Conservation (phyloP, 2,113 vertebrate genomes). For the Pangasianodon gigas region DNA sequence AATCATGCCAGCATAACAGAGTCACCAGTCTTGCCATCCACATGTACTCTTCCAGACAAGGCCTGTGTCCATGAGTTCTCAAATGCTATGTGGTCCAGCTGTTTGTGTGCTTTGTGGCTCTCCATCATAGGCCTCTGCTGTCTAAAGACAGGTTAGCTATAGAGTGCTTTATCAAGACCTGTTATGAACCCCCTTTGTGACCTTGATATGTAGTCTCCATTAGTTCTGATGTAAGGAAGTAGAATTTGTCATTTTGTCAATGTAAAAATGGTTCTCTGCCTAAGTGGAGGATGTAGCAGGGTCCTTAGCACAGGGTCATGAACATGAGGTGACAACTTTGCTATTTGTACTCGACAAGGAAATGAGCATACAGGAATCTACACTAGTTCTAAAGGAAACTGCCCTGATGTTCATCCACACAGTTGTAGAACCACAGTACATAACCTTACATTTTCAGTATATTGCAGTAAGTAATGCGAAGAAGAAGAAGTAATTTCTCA, state of each 20-base stretch:
- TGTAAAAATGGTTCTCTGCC: neutral
- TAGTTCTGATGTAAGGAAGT: neutral
- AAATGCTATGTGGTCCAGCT: neutral
- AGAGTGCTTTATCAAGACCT: neutral
- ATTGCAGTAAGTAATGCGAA: neutral
- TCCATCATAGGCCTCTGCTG: neutral
- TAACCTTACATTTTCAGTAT: neutral
- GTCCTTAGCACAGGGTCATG: neutral
- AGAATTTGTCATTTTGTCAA: neutral
- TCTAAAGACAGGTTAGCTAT: neutral
- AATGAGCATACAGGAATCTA: neutral
- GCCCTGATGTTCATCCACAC: neutral
- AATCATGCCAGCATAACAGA: neutral
- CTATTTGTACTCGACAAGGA: neutral
- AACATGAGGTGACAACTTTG: neutral
- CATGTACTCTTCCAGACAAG: neutral
- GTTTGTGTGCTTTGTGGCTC: neutral
- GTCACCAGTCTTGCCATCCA: neutral
- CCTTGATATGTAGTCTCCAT: neutral
- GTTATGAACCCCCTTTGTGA: neutral
- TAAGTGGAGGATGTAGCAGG: neutral
- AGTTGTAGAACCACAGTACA: neutral
- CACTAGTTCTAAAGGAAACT: neutral
- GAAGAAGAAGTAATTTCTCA: neutral
- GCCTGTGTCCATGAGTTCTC: neutral